phyloP scores from a whole-genome alignment of 1,140 invertebrate genomes.

The Stenopsyche tienmushanensis region DNA sequence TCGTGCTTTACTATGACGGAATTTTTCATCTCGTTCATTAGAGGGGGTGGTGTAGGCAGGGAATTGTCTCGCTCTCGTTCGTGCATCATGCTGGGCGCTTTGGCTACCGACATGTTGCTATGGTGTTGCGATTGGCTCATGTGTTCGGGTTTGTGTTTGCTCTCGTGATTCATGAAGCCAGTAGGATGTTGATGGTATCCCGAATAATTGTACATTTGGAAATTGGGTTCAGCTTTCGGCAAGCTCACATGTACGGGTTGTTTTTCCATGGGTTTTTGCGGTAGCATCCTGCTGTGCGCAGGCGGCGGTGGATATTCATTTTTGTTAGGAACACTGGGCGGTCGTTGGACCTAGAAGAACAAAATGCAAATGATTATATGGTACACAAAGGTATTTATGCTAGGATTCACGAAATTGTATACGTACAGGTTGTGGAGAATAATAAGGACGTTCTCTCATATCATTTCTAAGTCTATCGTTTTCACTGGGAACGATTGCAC shows the following conservation, averaged over 20 bases:
- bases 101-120: constrained; percentile 44
- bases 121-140: constrained; percentile 45
- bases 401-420: neutral
- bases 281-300: constrained; percentile 56
- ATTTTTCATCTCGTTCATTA: constrained; percentile 68
- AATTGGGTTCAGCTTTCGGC: constrained; percentile 72
- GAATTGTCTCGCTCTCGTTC: constrained; percentile 59
- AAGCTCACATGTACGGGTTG: constrained; percentile 57
- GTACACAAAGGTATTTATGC: neutral
- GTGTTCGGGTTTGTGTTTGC: constrained; percentile 38
- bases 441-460: constrained; percentile 30
- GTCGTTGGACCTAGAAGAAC: constrained; percentile 44
- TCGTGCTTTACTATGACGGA: constrained; percentile 80
- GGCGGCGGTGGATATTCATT: constrained; percentile 61
- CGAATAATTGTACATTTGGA: constrained; percentile 69
- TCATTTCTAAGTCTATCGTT: constrained; percentile 46
- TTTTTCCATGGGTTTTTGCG: constrained; percentile 59
- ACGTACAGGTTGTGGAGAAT: constrained; percentile 13
- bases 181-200: constrained; percentile 59
- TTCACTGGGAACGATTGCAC: constrained; percentile 44
- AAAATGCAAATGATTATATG: constrained; percentile 2
- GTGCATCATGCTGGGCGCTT: constrained; percentile 48
- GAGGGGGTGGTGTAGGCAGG: constrained; percentile 60
- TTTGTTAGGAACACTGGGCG: constrained; percentile 56
- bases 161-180: constrained; percentile 27